Percentiles rank a stretch among this genome's conserved stretches.
These are phyloP conservation scores for Cladopsammia gracilis DNA, from an alignment of 64 coral and sea anemone genomes.

Conservation along the genomic window DNA sequence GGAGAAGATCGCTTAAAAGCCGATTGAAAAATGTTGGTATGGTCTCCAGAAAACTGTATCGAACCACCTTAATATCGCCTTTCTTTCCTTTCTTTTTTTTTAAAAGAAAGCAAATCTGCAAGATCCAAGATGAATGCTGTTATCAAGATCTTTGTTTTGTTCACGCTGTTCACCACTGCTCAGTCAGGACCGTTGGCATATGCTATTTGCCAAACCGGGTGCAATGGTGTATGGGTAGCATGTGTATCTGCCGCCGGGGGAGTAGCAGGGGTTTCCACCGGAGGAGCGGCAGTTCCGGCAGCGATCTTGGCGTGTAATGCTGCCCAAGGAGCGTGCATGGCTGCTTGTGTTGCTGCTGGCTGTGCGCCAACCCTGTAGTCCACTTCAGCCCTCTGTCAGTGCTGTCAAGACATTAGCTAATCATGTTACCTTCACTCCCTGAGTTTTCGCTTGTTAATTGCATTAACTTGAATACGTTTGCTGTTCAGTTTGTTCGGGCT, in stretches of 20 bases:
- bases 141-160: background rate
- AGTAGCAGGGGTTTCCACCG: constrained; percentile 3
- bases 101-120: background rate
- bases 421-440: too few relatives aligned
- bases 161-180: background rate
- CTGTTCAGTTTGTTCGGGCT: too few relatives aligned
- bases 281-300: constrained; percentile 4
- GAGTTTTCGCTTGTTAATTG: too few relatives aligned
- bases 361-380: background rate
- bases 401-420: too few relatives aligned
- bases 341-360: constrained; percentile 55
- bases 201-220: constrained; percentile 1
- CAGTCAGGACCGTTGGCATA: background rate
- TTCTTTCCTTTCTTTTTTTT: too few relatives aligned
- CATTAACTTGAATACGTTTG: too few relatives aligned
- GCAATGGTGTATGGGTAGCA: background rate
- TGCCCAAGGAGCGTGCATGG: constrained; percentile 55
- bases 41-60: too few relatives aligned
- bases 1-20: too few relatives aligned
- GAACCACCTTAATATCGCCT: too few relatives aligned
- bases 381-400: too few relatives aligned
- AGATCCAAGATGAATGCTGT: background rate
- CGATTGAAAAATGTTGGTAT: too few relatives aligned
- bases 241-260: constrained; percentile 51
- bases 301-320: constrained; percentile 62